phyloP scores from a whole-genome alignment of 2,888 invertebrate species.

The Pilophorus perplexus region DNA sequence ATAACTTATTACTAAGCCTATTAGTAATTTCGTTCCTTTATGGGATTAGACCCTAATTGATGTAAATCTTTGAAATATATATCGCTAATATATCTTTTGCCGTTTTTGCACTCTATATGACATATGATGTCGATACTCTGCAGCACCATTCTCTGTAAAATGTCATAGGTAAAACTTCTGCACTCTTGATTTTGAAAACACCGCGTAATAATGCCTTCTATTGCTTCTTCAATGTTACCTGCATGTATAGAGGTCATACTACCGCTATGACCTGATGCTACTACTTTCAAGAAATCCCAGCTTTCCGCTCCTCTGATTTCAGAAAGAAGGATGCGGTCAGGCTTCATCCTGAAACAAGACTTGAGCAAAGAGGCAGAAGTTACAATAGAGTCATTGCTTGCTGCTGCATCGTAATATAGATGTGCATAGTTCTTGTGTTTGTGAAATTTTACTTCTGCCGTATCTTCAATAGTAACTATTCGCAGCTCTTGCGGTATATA shows the following conservation, averaged over 20 bases:
- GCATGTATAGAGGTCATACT: conserved; percentile 14
- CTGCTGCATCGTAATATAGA: conserved; percentile 2
- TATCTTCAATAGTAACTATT: conserved; percentile 3
- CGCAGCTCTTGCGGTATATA: conserved; percentile 1
- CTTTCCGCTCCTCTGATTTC: conserved; percentile 2
- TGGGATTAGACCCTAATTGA: too few relatives aligned
- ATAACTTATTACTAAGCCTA: too few relatives aligned
- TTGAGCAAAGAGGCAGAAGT: background rate
- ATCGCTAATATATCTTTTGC: background rate
- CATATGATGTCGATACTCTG: background rate
- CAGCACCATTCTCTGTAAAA: background rate
- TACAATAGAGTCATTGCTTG: conserved; percentile 5
- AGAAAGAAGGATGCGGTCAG: conserved; percentile 3
- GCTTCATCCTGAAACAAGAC: conserved; percentile 1
- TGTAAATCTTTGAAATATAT: background rate
- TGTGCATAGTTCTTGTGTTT: conserved; percentile 5
- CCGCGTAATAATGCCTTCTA: conserved; percentile 5
- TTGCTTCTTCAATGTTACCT: conserved; percentile 1
- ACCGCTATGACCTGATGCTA: background rate
- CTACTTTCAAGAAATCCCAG: conserved; percentile 9
- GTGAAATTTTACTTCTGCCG: background rate
- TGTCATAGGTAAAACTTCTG: background rate
- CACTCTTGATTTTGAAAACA: conserved; percentile 8
- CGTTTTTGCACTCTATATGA: background rate
- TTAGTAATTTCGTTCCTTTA: too few relatives aligned